Percentiles rank a stretch among this genome's conserved stretches.
Evolutionary conservation across 1,140 invertebrate genomes (phyloP).

Genomic region (Drosophila repletoides): DNA sequence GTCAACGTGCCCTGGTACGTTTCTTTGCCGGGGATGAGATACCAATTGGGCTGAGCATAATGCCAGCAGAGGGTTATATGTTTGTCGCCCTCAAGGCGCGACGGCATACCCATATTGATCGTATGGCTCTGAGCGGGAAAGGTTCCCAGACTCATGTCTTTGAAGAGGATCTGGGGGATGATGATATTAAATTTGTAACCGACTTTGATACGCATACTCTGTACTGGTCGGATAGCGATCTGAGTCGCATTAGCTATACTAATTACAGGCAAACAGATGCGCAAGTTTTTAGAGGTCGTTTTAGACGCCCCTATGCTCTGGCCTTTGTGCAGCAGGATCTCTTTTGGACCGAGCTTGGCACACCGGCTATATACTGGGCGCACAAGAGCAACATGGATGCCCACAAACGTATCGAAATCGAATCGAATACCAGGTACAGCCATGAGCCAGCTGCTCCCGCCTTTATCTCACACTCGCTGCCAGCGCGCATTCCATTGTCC

Average conservation of each 20-base stretch:
- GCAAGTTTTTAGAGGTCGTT: slow-evolving; percentile 66
- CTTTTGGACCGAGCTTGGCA: slow-evolving; percentile 85
- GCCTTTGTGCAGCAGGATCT: slow-evolving; percentile 84
- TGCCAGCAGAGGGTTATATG: slow-evolving; percentile 88
- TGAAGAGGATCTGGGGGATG: slow-evolving; percentile 82
- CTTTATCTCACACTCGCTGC: slow-evolving; percentile 3
- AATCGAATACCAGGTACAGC: slow-evolving; percentile 9
- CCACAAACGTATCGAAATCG: slow-evolving; percentile 64
- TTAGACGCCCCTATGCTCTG: slow-evolving; percentile 83
- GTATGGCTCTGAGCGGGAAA: slow-evolving; percentile 84
- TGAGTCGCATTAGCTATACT: slow-evolving; percentile 62
- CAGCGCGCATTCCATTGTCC: slow-evolving; percentile 46
- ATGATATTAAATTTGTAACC: slow-evolving; percentile 53
- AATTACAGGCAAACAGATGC: slow-evolving; percentile 71
- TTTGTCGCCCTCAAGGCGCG: slow-evolving; percentile 85
- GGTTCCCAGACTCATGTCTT: slow-evolving; percentile 83
- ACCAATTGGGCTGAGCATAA: slow-evolving; percentile 85
- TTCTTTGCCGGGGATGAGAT: slow-evolving; percentile 83
- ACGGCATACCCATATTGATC: slow-evolving; percentile 84
- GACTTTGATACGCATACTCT: slow-evolving; percentile 51
- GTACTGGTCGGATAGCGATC: slow-evolving; percentile 74
- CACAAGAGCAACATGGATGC: slow-evolving; percentile 83
- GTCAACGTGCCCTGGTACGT: slow-evolving; percentile 84
- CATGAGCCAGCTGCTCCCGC: not conserved
- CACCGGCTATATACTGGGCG: slow-evolving; percentile 85